Evolutionary conservation across 37 sponge, comb jelly and placozoan genomes (phyloP), one percentile per base, ranked within the genome.

Genomic region (Aplysina aerophoba): DNA sequence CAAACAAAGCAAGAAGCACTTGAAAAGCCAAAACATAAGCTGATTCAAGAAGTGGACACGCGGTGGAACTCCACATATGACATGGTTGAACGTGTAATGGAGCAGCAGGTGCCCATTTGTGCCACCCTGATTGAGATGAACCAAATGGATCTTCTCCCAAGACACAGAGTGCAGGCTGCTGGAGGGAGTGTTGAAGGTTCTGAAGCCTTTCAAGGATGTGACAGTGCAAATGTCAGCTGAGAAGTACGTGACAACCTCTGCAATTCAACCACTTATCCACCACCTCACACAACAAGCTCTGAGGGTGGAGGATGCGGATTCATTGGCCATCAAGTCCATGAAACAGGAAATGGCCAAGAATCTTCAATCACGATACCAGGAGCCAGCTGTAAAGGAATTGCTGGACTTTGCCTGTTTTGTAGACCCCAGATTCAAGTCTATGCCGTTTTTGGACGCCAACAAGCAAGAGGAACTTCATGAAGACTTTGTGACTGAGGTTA

Each of bases 61-160:
- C 64, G 87, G 31, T 87, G 87, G 81, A 87, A 87, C 58, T 87
- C 87, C 14, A 37, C 82, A 14, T 80, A 55, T 77, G 71, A 85
- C 44, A 80, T 87, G 82, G 66, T 87, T 25, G 19, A 34, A 28
- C 28, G 56, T 44, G 59, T 80, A 0, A 41, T 87, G 13, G 82
- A 81, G n/a, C 87, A 65, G 20, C 81, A 80, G 28, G 75, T 50
- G 27, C 73, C 58, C 8, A 8, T 87, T 13, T 87, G 87, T 87
- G 87, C 81, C 19, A 55, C 81, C 4, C 71, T 81, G 16, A 21
- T 81, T 25, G 82, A 80, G n/a, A n/a, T 69, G 36, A 87, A 80
- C 22, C 81, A n/a, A n/a, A 44, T 14, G n/a, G 87, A 87, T 68
- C 72, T 87, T 15, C 19, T 87, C 22, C 87, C 73, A 55, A 56